phyloP scores from a whole-genome alignment of 2,797 vertebrate genomes.

The Brachymystax lenok region DNA sequence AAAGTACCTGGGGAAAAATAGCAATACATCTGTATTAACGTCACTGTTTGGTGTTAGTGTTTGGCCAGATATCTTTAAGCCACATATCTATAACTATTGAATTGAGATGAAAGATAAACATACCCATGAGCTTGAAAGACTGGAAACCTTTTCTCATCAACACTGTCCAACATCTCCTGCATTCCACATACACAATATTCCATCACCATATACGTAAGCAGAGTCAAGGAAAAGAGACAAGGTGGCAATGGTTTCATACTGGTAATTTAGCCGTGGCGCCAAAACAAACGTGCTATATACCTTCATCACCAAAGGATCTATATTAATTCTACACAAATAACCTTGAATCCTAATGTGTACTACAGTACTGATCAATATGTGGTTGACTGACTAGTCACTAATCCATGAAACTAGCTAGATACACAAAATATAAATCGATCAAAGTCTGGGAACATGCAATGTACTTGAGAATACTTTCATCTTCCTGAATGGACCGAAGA shows the following conservation, averaged over 20 bases:
- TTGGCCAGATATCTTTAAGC: background rate
- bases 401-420: background rate
- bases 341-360: background rate
- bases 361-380: conserved; percentile 6
- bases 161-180: conserved; percentile 87
- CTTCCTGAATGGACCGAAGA: background rate
- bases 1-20: conserved; percentile 86
- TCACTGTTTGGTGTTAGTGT: conserved; percentile 83
- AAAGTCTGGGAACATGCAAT: background rate
- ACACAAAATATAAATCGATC: background rate
- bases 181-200: conserved; percentile 85
- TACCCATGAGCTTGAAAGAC: conserved; percentile 83
- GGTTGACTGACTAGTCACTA: conserved; percentile 16
- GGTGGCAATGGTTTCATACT: background rate
- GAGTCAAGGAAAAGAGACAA: conserved; percentile 71
- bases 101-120: conserved; percentile 29
- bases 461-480: background rate
- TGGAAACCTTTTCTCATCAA: conserved; percentile 82
- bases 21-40: conserved; percentile 85
- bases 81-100: background rate
- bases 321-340: conserved; percentile 19
- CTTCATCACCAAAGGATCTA: background rate
- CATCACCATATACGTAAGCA: conserved; percentile 88
- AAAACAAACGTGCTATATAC: background rate
- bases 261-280: background rate